Evolutionary conservation across 2,113 vertebrate genomes (phyloP).

Genomic region (Scophthalmus maximus): DNA sequence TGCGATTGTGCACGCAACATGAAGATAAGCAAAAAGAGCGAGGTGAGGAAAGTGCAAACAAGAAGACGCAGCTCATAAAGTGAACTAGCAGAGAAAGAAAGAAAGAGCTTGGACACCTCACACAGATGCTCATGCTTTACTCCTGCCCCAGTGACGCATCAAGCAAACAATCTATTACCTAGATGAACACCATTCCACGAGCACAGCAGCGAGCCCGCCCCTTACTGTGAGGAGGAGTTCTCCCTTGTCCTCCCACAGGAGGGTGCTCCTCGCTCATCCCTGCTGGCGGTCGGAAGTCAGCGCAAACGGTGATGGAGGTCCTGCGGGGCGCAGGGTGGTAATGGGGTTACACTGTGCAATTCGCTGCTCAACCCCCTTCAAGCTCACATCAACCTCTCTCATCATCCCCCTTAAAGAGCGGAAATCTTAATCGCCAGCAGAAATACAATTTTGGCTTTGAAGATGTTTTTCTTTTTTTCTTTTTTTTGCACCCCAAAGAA

Average conservation of each 20-base stretch:
- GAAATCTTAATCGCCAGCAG: slow-evolving; percentile 43
- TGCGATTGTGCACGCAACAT: too few relatives aligned
- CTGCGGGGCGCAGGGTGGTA: slow-evolving; percentile 52
- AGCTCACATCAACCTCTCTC: background rate
- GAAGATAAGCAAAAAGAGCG: too few relatives aligned
- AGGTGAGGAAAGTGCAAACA: too few relatives aligned
- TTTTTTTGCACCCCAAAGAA: slow-evolving; percentile 10
- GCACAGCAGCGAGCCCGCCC: background rate
- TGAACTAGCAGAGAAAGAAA: too few relatives aligned
- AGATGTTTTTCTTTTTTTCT: slow-evolving; percentile 42
- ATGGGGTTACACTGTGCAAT: slow-evolving; percentile 52
- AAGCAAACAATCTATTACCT: too few relatives aligned
- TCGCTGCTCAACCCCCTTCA: background rate
- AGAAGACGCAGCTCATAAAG: too few relatives aligned
- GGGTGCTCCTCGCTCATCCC: slow-evolving; percentile 33
- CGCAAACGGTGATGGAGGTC: background rate
- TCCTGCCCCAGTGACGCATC: too few relatives aligned
- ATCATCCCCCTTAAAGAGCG: slow-evolving; percentile 41
- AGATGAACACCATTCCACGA: too few relatives aligned
- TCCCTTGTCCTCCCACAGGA: slow-evolving; percentile 43
- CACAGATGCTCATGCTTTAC: too few relatives aligned
- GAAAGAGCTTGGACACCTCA: too few relatives aligned
- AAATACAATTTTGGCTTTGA: slow-evolving; percentile 66
- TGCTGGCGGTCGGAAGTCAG: background rate
- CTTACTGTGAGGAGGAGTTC: background rate